Evolutionary conservation across 2,888 invertebrate species (phyloP), one percentile per base, ranked within the genome.

Genomic region (Luperina nickerlii): DNA sequence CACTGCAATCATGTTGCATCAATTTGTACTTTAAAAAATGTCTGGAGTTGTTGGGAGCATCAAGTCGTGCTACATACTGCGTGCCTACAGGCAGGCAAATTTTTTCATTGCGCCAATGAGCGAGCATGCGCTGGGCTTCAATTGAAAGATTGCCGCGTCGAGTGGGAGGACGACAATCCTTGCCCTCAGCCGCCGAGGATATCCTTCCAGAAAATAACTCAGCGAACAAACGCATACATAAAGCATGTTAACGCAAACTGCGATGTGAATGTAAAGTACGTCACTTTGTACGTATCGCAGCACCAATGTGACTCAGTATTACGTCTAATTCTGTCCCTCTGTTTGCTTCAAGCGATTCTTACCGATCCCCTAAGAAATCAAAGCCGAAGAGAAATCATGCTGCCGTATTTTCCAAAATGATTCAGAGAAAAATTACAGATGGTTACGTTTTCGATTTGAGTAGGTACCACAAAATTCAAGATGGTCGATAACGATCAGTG

Each of bases 21-120:
- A 85, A 73, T 74, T 82, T 81, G 68, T 74, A 65, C 65, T 32
- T 68, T 15, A 54, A 85, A 70, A 81, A 74, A 81, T 69, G 67
- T 79, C 48, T 80, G 45, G 68, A 74, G 63, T 85, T 69, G 80
- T 81, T 74, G 74, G 60, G 68, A 78, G 65, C 68, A 80, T 84
- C 82, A 83, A 80, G 71, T 81, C 76, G 79, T 60, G 66, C 75
- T 69, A 78, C 75, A 80, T 85, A 86, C 81, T 87, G 87, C 84
- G 89, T 90, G 90, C 85, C 88, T 88, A 90, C 89, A 89, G 90
- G 91, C 90, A 91, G 92, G 94, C 94, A 95, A 95, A 91, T 96
- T 96, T 96, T 96, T 96, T 95, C 95, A 97, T 97, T 97, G 95
- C 94, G 95, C 92, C 96, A 96, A 97, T 96, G 93, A 96, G 90